Conservation (phyloP, 2,797 vertebrate genomes). For the Microcaecilia unicolor region DNA sequence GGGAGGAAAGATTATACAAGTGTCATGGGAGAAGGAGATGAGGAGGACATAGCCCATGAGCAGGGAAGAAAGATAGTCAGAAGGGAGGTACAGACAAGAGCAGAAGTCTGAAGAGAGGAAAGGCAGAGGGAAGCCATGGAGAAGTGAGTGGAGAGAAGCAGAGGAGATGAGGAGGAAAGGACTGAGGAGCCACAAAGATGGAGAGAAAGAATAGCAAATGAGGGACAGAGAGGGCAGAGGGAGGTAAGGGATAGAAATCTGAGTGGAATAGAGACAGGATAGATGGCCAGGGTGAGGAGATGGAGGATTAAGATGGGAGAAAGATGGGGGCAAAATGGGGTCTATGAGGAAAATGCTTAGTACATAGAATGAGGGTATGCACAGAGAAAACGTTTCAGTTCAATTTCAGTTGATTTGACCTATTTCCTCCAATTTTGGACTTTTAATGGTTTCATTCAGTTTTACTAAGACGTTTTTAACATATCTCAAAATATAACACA, state of each 20-base stretch:
- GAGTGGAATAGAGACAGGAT: background rate
- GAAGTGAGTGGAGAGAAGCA: background rate
- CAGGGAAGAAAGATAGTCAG: background rate
- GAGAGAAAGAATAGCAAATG: too few relatives aligned
- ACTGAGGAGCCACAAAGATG: background rate
- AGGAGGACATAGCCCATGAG: background rate
- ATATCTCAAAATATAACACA: too few relatives aligned
- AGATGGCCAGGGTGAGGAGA: too few relatives aligned
- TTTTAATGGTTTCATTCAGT: too few relatives aligned
- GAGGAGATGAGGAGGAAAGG: background rate
- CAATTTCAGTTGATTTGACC: too few relatives aligned
- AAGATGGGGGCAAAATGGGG: too few relatives aligned
- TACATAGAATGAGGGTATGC: too few relatives aligned
- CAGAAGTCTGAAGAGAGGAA: background rate
- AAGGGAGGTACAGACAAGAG: background rate
- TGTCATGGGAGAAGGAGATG: background rate
- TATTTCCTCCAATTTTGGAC: too few relatives aligned
- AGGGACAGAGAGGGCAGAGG: background rate
- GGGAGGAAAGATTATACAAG: background rate
- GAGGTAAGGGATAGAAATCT: background rate
- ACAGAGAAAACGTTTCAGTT: too few relatives aligned
- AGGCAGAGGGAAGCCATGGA: background rate
- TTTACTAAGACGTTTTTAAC: too few relatives aligned
- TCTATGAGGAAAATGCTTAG: too few relatives aligned
- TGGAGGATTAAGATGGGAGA: too few relatives aligned